Base-by-base conservation (phyloP, 2,888 invertebrate genomes). In the Drosophila macrothrix region DNA sequence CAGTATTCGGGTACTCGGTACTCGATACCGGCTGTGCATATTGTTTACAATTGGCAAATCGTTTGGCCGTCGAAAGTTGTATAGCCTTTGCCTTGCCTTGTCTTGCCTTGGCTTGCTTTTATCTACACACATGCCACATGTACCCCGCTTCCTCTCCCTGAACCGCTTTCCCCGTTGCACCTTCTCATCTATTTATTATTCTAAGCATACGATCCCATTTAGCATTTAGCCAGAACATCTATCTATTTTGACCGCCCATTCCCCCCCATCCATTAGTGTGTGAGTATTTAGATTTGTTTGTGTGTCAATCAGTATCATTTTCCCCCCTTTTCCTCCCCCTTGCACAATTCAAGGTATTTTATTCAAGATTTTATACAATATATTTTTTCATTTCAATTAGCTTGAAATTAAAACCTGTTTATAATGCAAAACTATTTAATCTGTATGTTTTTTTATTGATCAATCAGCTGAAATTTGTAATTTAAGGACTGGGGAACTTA, bases 131-230 rank as follows among this genome's bases (percentile, higher is more conserved):
- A 14, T n/a, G 29, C 56, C 31, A 43, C 16, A 12, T 39, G 19
- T 46, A 29, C 12, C 25, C 22, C 33, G 49, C 65, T 53, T 62
- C 49, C 41, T 43, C 37, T 53, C 61, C 19, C 7, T 37, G 16
- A 0, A 19, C 37, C 7, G 46, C 12, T 19, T 19, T 19, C 19
- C 19, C 19, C 19, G 10, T 29, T 19, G 10, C 50, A 54, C 39
- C 52, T 29, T 67, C 67, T 61, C 71, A 71, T 67, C 53, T 85
- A 88, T 85, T 88, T 88, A 85, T 85, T 88, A 85, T 85, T 88
- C 83, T 69, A 85, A 83, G 84, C 84, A 88, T 85, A 88, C 80
- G 80, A 88, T 78, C 59, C 70, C 72, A 74, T 85, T 76, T 76
- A 82, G 56, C 85, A 72, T 82, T 78, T 80, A 73, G 66, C 65